Conservation (phyloP, 2,888 invertebrate species). For the Pinctada fucata region DNA sequence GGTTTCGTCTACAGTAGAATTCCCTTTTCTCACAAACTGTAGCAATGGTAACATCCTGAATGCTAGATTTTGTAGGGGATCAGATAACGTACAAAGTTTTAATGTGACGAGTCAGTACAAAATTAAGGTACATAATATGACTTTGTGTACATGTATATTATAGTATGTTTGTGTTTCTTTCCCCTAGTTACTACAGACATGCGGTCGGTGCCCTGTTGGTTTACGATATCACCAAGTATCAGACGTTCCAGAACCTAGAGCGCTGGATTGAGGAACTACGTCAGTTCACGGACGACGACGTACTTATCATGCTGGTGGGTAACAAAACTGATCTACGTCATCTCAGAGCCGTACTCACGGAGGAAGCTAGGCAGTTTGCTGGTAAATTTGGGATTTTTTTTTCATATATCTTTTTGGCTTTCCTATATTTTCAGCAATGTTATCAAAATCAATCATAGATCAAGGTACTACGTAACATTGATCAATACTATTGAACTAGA, state of each 20-base stretch:
- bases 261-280: slow-evolving; percentile 68
- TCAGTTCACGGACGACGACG: slow-evolving; percentile 66
- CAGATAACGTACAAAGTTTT: background rate
- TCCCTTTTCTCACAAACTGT: too few species aligned
- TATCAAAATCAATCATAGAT: background rate
- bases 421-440: too few species aligned
- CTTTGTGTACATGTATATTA: too few species aligned
- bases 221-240: slow-evolving; percentile 68
- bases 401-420: background rate
- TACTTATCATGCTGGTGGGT: slow-evolving; percentile 68
- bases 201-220: slow-evolving; percentile 71
- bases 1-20: too few species aligned
- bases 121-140: too few species aligned
- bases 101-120: too few species aligned
- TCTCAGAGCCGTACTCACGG: slow-evolving; percentile 60
- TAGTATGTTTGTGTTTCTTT: background rate
- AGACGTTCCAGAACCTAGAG: slow-evolving; percentile 65
- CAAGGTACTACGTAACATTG: background rate
- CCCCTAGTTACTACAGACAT: slow-evolving; percentile 66
- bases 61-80: background rate
- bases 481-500: too few species aligned
- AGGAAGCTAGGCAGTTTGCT: slow-evolving; percentile 63
- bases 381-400: slow-evolving; percentile 51
- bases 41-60: too few species aligned
- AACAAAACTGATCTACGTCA: slow-evolving; percentile 70